Percentiles rank a stretch among this genome's conserved stretches.
Evolutionary conservation across 1,140 invertebrate genomes (phyloP).

Genomic region (Drosophila rufa): DNA sequence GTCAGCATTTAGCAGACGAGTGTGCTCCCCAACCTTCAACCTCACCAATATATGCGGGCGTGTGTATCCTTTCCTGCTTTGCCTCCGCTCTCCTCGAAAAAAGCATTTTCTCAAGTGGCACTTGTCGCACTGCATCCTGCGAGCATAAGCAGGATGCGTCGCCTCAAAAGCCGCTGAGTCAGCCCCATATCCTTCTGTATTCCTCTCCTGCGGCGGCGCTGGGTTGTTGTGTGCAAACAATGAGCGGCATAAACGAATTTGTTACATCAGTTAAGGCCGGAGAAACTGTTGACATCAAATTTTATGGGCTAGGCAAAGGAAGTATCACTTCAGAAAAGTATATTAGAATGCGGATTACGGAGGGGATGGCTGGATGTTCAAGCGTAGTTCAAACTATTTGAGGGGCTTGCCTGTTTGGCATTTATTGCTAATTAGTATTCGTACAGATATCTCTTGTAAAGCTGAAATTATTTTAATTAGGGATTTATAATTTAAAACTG

Average conservation of each 20-base stretch:
- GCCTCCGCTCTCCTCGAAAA: slow-evolving; percentile 18
- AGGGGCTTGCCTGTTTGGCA: neutral
- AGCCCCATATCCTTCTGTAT: slow-evolving; percentile 20
- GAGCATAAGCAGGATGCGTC: slow-evolving; percentile 54
- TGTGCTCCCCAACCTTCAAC: slow-evolving; percentile 20
- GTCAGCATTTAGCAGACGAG: slow-evolving; percentile 80
- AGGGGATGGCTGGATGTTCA: neutral
- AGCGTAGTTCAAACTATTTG: slow-evolving; percentile 3
- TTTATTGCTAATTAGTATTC: neutral
- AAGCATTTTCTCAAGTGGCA: slow-evolving; percentile 56
- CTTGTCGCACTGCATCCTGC: slow-evolving; percentile 48
- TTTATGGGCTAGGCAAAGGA: slow-evolving; percentile 21
- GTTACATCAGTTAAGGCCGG: slow-evolving; percentile 50
- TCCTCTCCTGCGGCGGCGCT: slow-evolving; percentile 7
- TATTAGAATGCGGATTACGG: slow-evolving; percentile 12
- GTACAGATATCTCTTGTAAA: neutral
- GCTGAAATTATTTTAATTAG: neutral
- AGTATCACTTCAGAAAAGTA: slow-evolving; percentile 23
- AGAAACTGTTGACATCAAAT: slow-evolving; percentile 49
- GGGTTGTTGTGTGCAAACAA: slow-evolving; percentile 45
- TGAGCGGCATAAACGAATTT: slow-evolving; percentile 54
- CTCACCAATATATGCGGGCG: slow-evolving; percentile 15
- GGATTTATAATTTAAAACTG: neutral
- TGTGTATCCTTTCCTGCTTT: slow-evolving; percentile 7
- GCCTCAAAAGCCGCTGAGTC: slow-evolving; percentile 37